These are phyloP conservation scores for Phyto melanocephala DNA, from an alignment of 2,888 invertebrate species.

Conservation along the genomic window DNA sequence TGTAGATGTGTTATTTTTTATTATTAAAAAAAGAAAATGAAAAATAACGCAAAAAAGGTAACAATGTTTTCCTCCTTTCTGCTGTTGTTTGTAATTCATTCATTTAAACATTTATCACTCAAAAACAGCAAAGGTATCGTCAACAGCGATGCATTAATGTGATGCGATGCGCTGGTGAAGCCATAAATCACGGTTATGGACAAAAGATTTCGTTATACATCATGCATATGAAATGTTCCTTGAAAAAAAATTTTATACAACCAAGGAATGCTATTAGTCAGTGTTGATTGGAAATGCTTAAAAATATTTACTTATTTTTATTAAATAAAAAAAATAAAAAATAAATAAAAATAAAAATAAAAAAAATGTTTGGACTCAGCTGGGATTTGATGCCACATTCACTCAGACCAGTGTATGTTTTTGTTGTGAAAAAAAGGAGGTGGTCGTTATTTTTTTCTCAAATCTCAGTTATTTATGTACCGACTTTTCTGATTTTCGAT, in stretches of 20 bases:
- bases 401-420: too few relatives aligned
- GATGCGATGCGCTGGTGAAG: background rate
- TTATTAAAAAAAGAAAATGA: too few relatives aligned
- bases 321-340: too few relatives aligned
- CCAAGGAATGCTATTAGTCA: background rate
- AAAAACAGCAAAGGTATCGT: slow-evolving; percentile 3
- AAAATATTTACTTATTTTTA: too few relatives aligned
- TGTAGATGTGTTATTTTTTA: background rate
- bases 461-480: too few relatives aligned
- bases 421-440: too few relatives aligned
- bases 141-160: slow-evolving; percentile 17
- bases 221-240: background rate
- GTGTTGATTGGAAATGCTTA: background rate
- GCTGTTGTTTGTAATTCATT: background rate
- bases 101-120: slow-evolving; percentile 47
- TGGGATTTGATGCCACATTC: too few relatives aligned
- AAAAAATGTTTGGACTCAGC: too few relatives aligned
- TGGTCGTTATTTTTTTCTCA: too few relatives aligned
- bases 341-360: too few relatives aligned
- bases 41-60: background rate
- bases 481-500: too few relatives aligned
- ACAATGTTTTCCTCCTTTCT: background rate
- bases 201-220: slow-evolving; percentile 18
- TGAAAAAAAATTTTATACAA: background rate
- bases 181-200: slow-evolving; percentile 48